Conservation (phyloP, 2,888 invertebrate genomes). For the Desoria tigrina region DNA sequence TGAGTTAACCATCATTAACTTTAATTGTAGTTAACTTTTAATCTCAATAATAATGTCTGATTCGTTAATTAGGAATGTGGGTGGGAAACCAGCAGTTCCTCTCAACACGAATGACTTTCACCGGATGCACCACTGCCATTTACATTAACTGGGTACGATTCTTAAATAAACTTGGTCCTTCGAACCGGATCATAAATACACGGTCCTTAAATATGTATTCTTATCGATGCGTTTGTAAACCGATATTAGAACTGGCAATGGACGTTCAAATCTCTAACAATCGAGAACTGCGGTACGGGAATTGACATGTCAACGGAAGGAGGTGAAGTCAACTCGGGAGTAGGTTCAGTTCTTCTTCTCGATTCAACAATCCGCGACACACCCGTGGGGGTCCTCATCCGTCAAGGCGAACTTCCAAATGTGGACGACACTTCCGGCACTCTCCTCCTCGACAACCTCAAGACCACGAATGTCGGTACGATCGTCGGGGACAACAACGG, state of each 20-base stretch:
- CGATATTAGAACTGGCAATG: constrained; percentile 51
- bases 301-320: constrained; percentile 39
- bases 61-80: constrained; percentile 48
- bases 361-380: constrained; percentile 44
- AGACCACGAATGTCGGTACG: constrained; percentile 24
- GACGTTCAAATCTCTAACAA: constrained; percentile 44
- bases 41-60: too few relatives aligned
- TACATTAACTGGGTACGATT: constrained; percentile 47
- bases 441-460: constrained; percentile 47
- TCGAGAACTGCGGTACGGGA: constrained; percentile 38
- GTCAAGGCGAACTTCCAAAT: constrained; percentile 22
- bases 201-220: neutral
- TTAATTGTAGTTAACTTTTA: too few relatives aligned
- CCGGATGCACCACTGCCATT: constrained; percentile 43
- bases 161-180: constrained; percentile 5
- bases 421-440: constrained; percentile 40
- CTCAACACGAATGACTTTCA: constrained; percentile 40
- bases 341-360: constrained; percentile 42
- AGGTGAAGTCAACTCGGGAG: constrained; percentile 20
- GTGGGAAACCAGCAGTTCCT: constrained; percentile 51
- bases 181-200: neutral
- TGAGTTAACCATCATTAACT: too few relatives aligned
- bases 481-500: constrained; percentile 17
- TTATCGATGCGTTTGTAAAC: constrained; percentile 14
- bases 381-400: constrained; percentile 31